Evolutionary conservation across 2,797 vertebrate genomes (phyloP), one percentile per base, ranked within the genome.

Genomic region (Acrocephalus scirpaceus): DNA sequence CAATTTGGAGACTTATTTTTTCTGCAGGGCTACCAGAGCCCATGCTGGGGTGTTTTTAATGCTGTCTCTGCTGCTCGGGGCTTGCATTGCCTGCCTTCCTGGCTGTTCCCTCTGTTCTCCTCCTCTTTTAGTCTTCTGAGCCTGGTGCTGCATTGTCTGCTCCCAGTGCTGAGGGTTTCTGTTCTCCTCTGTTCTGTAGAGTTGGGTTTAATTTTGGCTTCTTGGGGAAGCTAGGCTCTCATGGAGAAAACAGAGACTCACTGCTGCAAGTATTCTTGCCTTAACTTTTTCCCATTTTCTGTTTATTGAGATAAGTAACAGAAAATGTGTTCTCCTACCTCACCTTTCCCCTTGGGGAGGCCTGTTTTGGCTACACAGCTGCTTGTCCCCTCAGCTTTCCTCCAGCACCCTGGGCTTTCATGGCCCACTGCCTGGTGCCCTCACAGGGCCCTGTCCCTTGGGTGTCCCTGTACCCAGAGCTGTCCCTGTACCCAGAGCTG

Each of bases 1-100:
- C 26, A n/a, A 40, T 92, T 89, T 65, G 30, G 62, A 76, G 64
- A 74, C 70, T 90, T 90, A 53, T 30, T 88, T 92, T 93, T 81
- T 5, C 5, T 34, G 54, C 61, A 34, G 70, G 38, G 62, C 83
- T 93, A 16, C 48, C 5, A 5, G 26, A 76, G 26, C 36, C 57
- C 2, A 6, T 48, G 32, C 47, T 2, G 6, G 34, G 57, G 30
- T 13, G 8, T 44, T 93, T 91, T 69, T 66, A 72, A 69, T 75
- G 74, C 48, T 0, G 1, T 40, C 25, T 80, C 51, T 95, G 79
- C 76, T 54, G 51, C 77, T 91, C 0, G 0, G n/a, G 42, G 23
- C 54, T 89, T 3, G 17, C 2, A 1, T 25, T 91, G 66, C 66
- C 42, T 4, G 3, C 47, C 29, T 38, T 67, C 42, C 47, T 71